Evolutionary conservation across 2,888 invertebrate species (phyloP), one percentile per base, ranked within the genome.

Genomic region (Sthenelais limicola): DNA sequence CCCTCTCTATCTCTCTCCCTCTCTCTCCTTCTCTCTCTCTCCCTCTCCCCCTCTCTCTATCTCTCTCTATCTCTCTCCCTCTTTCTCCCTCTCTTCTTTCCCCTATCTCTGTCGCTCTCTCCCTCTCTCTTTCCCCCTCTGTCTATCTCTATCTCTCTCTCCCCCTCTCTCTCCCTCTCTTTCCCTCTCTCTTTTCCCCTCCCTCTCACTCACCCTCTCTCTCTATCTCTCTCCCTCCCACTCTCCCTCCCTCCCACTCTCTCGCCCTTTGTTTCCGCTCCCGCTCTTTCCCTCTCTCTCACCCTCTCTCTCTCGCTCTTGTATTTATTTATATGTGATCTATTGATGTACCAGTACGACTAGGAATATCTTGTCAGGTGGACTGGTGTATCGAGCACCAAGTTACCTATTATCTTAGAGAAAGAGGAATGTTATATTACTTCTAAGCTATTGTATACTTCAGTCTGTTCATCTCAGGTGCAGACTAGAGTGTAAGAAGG

Each of bases 151-250:
- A 43, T 18, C 43, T 18, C 9, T 43, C 43, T 43, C 28, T 33
- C 3, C 30, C 56, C 56, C 30, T 33, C 56, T 32, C 56, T n/a
- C 28, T 5, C 54, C 54, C 28, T 26, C n/a, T 5, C 54, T 3
- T 32, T 18, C 56, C 30, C 3, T 56, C 32, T 33, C 56, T 33
- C 18, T 33, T 15, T 56, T 56, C 56, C 3, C 18, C 30, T 12
- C 56, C 1, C 56, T 4, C 30, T 56, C 32, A 56, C n/a, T 56
- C 32, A 33, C 30, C 24, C 18, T 56, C 56, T 33, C 56, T 32
- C 30, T 56, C 56, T 33, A 32, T 56, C 56, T 56, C 56, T 33
- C 1, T 56, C 56, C 33, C 56, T 33, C 1, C 7, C 32, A 28
- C 32, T 1, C n/a, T 1, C 30, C 5, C 28, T 32, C 26, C 56